phyloP scores from a whole-genome alignment of 1,140 invertebrate genomes.

The Mesaphorura yosii region DNA sequence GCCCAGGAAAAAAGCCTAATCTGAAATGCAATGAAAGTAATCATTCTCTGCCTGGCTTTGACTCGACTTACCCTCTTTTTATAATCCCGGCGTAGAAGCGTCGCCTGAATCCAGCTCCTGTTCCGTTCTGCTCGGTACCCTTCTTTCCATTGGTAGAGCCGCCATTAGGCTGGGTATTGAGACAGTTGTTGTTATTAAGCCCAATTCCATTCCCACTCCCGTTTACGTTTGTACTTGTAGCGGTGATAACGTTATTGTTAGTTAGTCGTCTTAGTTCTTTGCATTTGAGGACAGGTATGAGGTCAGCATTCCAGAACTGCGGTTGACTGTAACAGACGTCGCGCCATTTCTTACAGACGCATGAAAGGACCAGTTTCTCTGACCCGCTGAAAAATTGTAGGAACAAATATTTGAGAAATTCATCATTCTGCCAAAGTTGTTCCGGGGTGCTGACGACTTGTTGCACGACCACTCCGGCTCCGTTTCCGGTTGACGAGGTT shows the following conservation, averaged over 20 bases:
- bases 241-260: too few species aligned
- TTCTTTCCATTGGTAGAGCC: too few species aligned
- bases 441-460: conserved; percentile 2
- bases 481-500: too few species aligned
- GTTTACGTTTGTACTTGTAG: too few species aligned
- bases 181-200: too few species aligned
- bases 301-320: conserved; percentile 21
- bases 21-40: background rate
- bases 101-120: conserved; percentile 20
- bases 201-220: too few species aligned
- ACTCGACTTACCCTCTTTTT: conserved; percentile 26
- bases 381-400: conserved; percentile 23
- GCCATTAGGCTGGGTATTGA: conserved; percentile 19
- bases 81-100: conserved; percentile 28
- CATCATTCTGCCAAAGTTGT: conserved; percentile 24
- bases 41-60: background rate
- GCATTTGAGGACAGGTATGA: conserved; percentile 30
- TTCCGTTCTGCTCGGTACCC: too few species aligned
- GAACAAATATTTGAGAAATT: conserved; percentile 28
- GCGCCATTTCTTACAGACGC: conserved; percentile 23
- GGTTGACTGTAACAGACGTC: conserved; percentile 18
- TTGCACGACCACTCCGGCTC: too few species aligned
- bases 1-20: too few species aligned
- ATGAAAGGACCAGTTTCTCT: conserved; percentile 28
- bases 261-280: conserved; percentile 27